Conservation (phyloP, 2,888 invertebrate species). For the Erynnis tages region DNA sequence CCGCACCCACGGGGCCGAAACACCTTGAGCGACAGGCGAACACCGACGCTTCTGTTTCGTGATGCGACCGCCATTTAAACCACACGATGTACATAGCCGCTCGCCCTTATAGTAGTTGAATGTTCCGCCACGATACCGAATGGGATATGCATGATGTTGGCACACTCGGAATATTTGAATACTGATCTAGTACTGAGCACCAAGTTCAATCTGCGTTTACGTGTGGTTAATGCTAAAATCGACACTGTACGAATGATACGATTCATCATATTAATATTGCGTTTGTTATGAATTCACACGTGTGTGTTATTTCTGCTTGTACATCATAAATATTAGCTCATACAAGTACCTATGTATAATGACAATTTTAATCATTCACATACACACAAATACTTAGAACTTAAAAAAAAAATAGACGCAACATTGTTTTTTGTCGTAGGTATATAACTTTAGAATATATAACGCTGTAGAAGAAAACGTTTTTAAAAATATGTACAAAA, state of each 20-base stretch:
- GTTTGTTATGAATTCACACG: constrained; percentile 15
- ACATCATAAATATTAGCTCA: constrained; percentile 20
- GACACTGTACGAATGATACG: constrained; percentile 12
- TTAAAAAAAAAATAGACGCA: constrained; percentile 2
- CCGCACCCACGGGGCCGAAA: constrained; percentile 54
- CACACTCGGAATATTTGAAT: constrained; percentile 69
- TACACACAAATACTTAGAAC: background rate
- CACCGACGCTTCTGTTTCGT: constrained; percentile 68
- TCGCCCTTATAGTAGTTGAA: constrained; percentile 65
- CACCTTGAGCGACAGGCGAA: constrained; percentile 76
- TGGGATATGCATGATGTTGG: constrained; percentile 68
- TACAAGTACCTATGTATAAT: background rate
- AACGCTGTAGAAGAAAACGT: too few relatives aligned
- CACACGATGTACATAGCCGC: constrained; percentile 73
- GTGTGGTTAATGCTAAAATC: constrained; percentile 38
- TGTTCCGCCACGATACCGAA: constrained; percentile 53
- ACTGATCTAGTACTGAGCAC: constrained; percentile 63
- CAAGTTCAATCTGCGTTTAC: constrained; percentile 55
- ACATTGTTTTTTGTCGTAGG: constrained; percentile 1
- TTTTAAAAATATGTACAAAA: background rate
- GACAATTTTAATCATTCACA: constrained; percentile 7
- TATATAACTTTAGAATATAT: too few relatives aligned
- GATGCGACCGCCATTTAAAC: constrained; percentile 50
- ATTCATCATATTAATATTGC: constrained; percentile 1
- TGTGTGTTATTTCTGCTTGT: constrained; percentile 22